A percentile compares a stretch with the other conserved stretches of the same genome.
Conservation (phyloP, 2,113 vertebrate species). For the Mohoua ochrocephala region DNA sequence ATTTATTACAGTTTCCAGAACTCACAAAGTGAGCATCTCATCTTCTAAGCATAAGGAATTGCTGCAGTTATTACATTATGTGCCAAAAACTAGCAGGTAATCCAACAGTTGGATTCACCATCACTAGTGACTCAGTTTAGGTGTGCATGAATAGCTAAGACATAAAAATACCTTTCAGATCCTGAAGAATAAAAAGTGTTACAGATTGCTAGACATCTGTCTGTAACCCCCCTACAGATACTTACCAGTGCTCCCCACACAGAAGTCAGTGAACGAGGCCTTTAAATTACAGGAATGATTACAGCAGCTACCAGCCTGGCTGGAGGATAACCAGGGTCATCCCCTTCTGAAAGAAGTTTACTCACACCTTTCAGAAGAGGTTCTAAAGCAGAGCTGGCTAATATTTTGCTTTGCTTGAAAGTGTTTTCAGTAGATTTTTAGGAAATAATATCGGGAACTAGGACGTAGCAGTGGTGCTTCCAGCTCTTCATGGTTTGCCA, state of each 20-base stretch:
- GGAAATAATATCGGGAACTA: background rate
- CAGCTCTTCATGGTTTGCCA: background rate
- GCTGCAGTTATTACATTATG: background rate
- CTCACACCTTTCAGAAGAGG: fast-evolving
- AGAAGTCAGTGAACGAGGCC: background rate
- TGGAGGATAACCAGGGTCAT: background rate
- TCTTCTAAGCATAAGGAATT: background rate
- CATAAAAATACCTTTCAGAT: background rate
- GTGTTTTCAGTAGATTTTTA: background rate
- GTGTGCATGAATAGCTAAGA: background rate
- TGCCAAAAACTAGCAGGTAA: background rate
- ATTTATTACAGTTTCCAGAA: background rate
- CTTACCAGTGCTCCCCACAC: background rate
- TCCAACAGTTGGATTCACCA: background rate
- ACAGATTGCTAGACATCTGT: background rate
- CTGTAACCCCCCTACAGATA: background rate
- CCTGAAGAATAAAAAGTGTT: background rate
- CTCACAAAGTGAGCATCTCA: background rate
- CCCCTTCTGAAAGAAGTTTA: background rate
- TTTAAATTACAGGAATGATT: background rate
- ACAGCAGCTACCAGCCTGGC: background rate
- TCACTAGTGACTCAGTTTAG: background rate
- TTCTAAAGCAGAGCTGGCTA: background rate
- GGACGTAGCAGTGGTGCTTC: background rate
- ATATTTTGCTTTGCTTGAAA: background rate